These are phyloP conservation scores for Corbicula japonica DNA, from an alignment of 2,888 invertebrate genomes.

Conservation along the genomic window DNA sequence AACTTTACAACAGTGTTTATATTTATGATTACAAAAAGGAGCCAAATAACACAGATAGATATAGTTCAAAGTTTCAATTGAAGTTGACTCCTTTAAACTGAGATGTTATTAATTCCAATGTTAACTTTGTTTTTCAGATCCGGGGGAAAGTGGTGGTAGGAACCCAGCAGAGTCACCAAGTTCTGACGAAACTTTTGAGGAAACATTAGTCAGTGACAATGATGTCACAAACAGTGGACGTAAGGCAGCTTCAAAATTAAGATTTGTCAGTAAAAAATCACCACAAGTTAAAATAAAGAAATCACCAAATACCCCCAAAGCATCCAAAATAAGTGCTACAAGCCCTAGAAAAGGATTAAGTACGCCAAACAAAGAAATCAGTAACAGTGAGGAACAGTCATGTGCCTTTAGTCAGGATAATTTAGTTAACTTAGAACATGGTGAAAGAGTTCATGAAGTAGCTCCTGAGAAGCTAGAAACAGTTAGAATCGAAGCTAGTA, in stretches of 20 bases:
- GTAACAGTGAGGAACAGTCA: too few relatives aligned
- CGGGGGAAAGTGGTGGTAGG: neutral
- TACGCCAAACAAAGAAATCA: too few relatives aligned
- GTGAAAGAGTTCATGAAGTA: too few relatives aligned
- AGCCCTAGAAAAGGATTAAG: too few relatives aligned
- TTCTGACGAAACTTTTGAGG: slow-evolving; percentile 18
- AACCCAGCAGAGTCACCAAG: slow-evolving; percentile 5
- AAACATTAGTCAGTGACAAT: slow-evolving; percentile 27
- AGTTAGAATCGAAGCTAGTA: too few relatives aligned
- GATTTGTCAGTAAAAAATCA: slow-evolving; percentile 10
- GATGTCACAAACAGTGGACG: slow-evolving; percentile 17
- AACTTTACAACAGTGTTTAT: neutral
- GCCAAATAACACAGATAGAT: too few relatives aligned
- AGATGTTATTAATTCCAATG: neutral
- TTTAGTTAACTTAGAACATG: too few relatives aligned
- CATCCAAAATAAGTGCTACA: too few relatives aligned
- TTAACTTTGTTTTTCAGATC: neutral
- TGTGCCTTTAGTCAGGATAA: too few relatives aligned
- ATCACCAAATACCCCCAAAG: slow-evolving; percentile 6
- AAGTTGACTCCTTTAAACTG: neutral
- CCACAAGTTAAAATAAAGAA: slow-evolving; percentile 12
- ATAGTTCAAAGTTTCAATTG: too few relatives aligned
- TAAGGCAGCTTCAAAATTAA: neutral
- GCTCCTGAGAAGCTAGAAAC: too few relatives aligned
- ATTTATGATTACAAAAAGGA: neutral